phyloP scores from a whole-genome alignment of 2,113 vertebrate genomes.

The Rhadina sibilatrix region DNA sequence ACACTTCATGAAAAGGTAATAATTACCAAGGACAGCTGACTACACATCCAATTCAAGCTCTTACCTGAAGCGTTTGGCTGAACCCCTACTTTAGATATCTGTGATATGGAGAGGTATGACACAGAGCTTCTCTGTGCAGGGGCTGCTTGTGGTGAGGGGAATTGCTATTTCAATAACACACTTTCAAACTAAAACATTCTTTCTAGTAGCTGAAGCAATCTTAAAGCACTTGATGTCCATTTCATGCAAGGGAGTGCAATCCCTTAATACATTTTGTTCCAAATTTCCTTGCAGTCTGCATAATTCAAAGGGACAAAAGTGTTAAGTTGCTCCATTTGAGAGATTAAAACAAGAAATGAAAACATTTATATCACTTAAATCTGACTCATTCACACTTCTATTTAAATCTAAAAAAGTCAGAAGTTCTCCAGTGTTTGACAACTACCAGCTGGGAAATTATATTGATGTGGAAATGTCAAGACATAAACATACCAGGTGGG shows the following conservation, averaged over 20 bases:
- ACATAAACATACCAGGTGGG: slow-evolving; percentile 35
- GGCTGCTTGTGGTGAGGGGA: not conserved
- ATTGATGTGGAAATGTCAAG: not conserved
- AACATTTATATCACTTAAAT: not conserved
- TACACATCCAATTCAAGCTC: not conserved
- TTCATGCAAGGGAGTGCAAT: not conserved
- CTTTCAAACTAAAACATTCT: not conserved
- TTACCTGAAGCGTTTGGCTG: not conserved
- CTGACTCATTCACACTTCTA: not conserved
- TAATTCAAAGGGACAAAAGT: not conserved
- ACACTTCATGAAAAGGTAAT: not conserved
- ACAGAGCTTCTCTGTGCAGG: not conserved
- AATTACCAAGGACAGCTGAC: not conserved
- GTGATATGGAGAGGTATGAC: not conserved
- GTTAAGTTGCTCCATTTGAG: not conserved
- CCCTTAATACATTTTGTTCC: not conserved
- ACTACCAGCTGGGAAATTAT: slow-evolving; percentile 36
- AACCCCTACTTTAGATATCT: not conserved
- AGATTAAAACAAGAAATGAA: not conserved
- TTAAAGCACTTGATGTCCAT: not conserved
- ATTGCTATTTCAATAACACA: not conserved
- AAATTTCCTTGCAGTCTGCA: not conserved
- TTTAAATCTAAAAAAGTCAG: not conserved
- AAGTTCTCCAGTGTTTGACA: not conserved
- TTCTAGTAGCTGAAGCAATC: not conserved